These are phyloP conservation scores for Rhopilema esculentum DNA, from an alignment of 30 jellyfish, hydroid and myxozoan species.

Conservation along the genomic window DNA sequence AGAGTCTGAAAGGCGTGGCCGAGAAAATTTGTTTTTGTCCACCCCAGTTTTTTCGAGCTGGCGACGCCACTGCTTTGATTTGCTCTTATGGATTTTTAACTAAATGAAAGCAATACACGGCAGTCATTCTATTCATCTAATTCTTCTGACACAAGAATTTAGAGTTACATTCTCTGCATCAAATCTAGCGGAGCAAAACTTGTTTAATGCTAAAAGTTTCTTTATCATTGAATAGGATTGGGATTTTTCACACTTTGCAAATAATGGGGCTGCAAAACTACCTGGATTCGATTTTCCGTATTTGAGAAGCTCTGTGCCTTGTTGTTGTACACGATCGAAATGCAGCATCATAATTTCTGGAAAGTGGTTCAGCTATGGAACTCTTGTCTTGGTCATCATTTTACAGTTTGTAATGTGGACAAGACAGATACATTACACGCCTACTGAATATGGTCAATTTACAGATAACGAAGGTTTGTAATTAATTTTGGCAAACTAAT, in stretches of 20 bases:
- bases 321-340: conserved; percentile 11
- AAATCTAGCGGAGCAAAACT: no score
- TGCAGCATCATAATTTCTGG: conserved; percentile 47
- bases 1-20: no score
- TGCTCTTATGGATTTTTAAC: no score
- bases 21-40: no score
- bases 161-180: no score
- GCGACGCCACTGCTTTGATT: no score
- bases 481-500: background rate
- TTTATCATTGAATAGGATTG: conserved; percentile 44
- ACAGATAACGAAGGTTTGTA: conserved; percentile 49
- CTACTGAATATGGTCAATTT: conserved; percentile 61
- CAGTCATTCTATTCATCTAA: no score
- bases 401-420: conserved; percentile 65
- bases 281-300: conserved; percentile 53
- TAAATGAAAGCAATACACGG: no score
- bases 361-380: conserved; percentile 78
- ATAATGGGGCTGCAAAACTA: conserved; percentile 36
- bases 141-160: no score
- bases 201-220: no score
- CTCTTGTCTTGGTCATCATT: conserved; percentile 39
- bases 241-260: conserved; percentile 73
- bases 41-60: no score
- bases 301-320: conserved; percentile 24
- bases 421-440: conserved; percentile 60